Conservation (phyloP, 2,797 vertebrate species). For the Rallus crepitans region DNA sequence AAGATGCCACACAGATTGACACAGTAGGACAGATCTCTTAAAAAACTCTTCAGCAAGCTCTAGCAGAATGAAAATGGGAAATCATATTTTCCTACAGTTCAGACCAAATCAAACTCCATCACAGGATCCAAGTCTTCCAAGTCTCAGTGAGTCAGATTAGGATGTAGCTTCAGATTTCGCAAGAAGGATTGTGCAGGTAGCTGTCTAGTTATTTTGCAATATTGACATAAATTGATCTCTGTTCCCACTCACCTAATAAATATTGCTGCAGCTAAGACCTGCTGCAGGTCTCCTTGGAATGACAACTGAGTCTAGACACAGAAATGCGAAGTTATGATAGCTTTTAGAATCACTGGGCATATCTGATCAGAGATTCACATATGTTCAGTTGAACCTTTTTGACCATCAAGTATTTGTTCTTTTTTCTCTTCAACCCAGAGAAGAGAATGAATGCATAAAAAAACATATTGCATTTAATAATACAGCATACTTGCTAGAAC, state of each 20-base stretch:
- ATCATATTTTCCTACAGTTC: background rate
- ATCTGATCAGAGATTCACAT: background rate
- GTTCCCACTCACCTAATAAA: background rate
- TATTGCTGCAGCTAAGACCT: background rate
- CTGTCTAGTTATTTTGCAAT: background rate
- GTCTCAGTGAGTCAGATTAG: background rate
- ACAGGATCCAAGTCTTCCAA: background rate
- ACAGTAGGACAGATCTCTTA: background rate
- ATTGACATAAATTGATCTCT: background rate
- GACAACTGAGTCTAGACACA: background rate
- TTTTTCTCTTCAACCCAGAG: background rate
- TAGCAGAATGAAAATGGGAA: background rate
- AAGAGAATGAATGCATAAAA: background rate
- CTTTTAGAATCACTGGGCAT: background rate
- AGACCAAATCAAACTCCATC: background rate
- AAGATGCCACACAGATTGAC: background rate
- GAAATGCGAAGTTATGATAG: background rate
- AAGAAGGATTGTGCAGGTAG: background rate
- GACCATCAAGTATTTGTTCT: background rate
- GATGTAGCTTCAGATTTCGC: background rate
- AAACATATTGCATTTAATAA: background rate
- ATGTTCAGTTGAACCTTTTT: background rate
- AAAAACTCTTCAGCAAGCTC: background rate
- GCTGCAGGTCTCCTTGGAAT: background rate
- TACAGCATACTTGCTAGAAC: background rate